Evolutionary conservation across 2,113 vertebrate species (phyloP), one percentile per base, ranked within the genome.

Genomic region (Micromys minutus): DNA sequence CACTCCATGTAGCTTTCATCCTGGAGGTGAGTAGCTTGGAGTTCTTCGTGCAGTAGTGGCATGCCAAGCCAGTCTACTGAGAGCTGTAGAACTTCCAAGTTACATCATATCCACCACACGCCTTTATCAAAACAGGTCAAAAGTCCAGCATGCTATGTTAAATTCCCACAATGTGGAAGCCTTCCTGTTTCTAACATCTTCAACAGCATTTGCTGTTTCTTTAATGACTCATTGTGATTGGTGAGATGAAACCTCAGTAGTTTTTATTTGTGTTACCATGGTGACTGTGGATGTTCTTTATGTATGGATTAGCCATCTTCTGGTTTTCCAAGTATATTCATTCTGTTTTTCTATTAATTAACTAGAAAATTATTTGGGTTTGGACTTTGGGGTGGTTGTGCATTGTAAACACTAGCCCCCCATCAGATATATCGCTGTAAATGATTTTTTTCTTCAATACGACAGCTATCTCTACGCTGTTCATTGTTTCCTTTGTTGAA

Each of bases 61-160:
- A 72, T 50, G 29, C 65, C 77, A 89, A 52, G 24, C 61, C 42
- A 55, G 39, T 36, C 63, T 36, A 47, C 45, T 71, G 22, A 84
- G 76, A 93, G 50, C 42, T 63, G 19, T 50, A 83, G 57, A 50
- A 81, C 59, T 57, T 80, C 5, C 3, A 85, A 95, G n/a, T 71
- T 90, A 84, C 8, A 91, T 93, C 77, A 83, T 39, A n/a, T 81
- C 80, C 19, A 94, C 29, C 52, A 81, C 59, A 88, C 77, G 55
- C 0, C 94, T 1, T 95, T 90, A 84, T 90, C 75, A 92, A 89
- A 87, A 57, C 76, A 75, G 65, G 71, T 92, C 59, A 93, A 65
- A 96, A 80, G 65, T 12, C 52, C 75, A 93, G 90, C 61, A 47
- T 3, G 52, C 50, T 57, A 17, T 31, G 9, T 57, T 31, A 57